phyloP scores from a whole-genome alignment of 1,140 invertebrate genomes.

The Triops longicaudatus region DNA sequence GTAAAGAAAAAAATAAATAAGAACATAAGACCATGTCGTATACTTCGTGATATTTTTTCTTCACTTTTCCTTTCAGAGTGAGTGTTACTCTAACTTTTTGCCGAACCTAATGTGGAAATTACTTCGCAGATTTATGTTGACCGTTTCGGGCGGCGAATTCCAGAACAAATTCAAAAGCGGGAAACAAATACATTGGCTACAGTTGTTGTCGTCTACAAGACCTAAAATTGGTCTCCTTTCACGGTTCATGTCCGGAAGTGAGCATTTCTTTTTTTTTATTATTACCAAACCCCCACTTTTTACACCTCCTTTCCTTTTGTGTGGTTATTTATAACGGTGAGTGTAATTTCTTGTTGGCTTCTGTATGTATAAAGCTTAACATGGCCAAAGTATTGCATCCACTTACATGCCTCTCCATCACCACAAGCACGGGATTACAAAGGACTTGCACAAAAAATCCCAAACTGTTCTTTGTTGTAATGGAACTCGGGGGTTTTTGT shows the following conservation, averaged over 20 bases:
- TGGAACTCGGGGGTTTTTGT: too few relatives aligned
- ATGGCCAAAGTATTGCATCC: not conserved
- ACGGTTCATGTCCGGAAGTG: not conserved
- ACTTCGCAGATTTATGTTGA: not conserved
- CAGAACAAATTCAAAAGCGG: constrained; percentile 1
- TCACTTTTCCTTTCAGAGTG: not conserved
- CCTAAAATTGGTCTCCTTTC: not conserved
- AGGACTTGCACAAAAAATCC: too few relatives aligned
- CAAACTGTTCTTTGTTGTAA: too few relatives aligned
- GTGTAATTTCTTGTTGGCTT: not conserved
- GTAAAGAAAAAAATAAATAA: not conserved
- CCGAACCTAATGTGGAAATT: not conserved
- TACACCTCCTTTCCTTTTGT: not conserved
- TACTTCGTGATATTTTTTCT: not conserved
- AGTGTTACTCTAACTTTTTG: not conserved
- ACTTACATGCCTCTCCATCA: not conserved
- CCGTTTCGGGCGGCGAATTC: not conserved
- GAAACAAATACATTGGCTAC: not conserved
- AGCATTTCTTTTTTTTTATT: not conserved
- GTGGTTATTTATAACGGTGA: not conserved
- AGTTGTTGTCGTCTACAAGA: not conserved
- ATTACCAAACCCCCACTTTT: not conserved
- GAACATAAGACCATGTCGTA: not conserved
- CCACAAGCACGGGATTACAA: not conserved
- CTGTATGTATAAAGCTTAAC: not conserved